Base-by-base conservation (phyloP, 2,113 vertebrate species). In the Emydocephalus ijimae region DNA sequence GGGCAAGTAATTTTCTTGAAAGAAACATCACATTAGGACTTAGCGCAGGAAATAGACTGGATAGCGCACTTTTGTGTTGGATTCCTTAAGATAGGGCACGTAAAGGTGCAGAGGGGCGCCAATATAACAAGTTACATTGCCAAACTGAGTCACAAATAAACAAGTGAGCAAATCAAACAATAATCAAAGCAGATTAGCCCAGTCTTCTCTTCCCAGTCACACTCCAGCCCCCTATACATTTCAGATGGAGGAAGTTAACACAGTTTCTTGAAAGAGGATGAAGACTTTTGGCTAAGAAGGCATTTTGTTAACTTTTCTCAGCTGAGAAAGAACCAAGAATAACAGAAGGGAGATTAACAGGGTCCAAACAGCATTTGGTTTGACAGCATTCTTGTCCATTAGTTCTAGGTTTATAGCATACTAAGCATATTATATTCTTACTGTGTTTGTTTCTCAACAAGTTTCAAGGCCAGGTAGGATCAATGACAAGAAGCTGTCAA, bases 401-500 rank as follows among this genome's bases (percentile, higher is more conserved):
- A 15, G 18, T 45, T 45, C 48, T 45, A 18, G 81, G 34, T 54
- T 20, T 89, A 54, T 10, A 89, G 23, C n/a, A 20, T 20, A 55
- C 7, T 55, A 52, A 89, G 89, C 5, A 74, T 56, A 57, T 26
- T n/a, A 10, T 88, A 54, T 34, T 39, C 86, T 92, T 89, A 52
- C 56, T 56, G 8, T 86, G 50, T 29, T 89, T 85, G 81, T 39
- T 9, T 89, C 56, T 64, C 24, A 87, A 87, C 29, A 87, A 20
- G 89, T 88, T 89, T 48, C 87, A 85, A 89, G 52, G 61, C 8
- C n/a, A n/a, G 43, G 45, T 85, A 92, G n/a, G 15, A 89, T 23
- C 52, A 56, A n/a, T 85, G 88, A 89, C 20, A 89, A 92, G 29
- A 24, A 89, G 45, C 88, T 92, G 55, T 86, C 88, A 89, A 92